These are phyloP conservation scores for Litoditis marina DNA, from an alignment of 2,888 invertebrate genomes.

Conservation along the genomic window DNA sequence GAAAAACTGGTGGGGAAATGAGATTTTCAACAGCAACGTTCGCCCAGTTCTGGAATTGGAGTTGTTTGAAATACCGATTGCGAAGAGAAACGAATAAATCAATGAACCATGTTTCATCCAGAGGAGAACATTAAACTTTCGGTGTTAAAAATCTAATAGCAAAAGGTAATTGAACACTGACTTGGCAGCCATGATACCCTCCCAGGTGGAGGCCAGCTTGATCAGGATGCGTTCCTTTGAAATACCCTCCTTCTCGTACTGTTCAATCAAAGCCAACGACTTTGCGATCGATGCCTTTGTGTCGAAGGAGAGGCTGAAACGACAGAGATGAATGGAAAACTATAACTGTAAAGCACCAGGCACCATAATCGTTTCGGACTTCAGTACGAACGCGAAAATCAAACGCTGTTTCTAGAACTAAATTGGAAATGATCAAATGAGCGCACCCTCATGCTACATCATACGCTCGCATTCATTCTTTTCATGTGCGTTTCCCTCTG, in stretches of 20 bases:
- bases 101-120: no score
- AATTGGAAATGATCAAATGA: neutral
- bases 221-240: conserved; percentile 88
- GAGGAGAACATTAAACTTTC: no score
- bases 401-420: neutral
- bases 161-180: conserved; percentile 63
- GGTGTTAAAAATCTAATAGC: no score
- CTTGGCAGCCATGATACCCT: conserved; percentile 96
- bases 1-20: no score
- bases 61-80: no score
- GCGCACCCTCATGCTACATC: no score
- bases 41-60: neutral
- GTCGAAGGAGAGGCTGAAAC: conserved; percentile 83
- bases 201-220: conserved; percentile 97
- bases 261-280: conserved; percentile 79
- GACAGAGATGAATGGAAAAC: neutral
- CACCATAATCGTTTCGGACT: no score
- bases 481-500: no score
- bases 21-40: no score
- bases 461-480: no score
- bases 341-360: neutral
- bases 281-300: conserved; percentile 85
- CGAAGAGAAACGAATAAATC: no score
- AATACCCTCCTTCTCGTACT: conserved; percentile 86
- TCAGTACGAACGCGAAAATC: no score